Conservation (phyloP, 37 sponge, comb jelly and placozoan genomes). For the Cliona cf. orientalis region DNA sequence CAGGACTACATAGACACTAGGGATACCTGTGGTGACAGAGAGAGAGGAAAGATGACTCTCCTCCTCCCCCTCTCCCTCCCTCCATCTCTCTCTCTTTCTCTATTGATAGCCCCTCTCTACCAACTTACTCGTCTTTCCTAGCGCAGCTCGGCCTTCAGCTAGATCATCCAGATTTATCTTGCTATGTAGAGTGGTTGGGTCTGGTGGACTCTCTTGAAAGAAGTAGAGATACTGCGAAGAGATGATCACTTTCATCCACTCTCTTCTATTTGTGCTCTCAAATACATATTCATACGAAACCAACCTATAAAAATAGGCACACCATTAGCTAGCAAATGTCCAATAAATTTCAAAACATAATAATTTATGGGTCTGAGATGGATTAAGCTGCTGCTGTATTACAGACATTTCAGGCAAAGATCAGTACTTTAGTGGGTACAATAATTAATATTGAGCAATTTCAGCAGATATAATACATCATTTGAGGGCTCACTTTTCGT, state of each 20-base stretch:
- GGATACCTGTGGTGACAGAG: constrained; percentile 50
- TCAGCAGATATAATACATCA: background rate
- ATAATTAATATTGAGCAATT: no score
- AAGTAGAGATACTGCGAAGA: constrained; percentile 80
- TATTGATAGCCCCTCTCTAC: no score
- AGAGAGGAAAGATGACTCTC: no score
- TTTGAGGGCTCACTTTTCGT: constrained; percentile 56
- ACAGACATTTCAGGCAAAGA: no score
- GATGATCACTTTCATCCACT: constrained; percentile 64
- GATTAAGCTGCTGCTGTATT: no score
- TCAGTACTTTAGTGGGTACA: no score
- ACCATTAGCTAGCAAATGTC: background rate
- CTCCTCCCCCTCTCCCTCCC: no score
- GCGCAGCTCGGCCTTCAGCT: constrained; percentile 49
- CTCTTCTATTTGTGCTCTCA: background rate
- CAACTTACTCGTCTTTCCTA: constrained; percentile 64
- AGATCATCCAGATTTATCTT: constrained; percentile 52
- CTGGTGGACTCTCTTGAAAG: constrained; percentile 73
- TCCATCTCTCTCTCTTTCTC: no score
- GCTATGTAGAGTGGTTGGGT: constrained; percentile 35
- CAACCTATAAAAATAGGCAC: constrained; percentile 43
- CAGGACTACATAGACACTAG: constrained; percentile 44
- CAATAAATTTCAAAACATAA: background rate
- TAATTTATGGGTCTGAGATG: no score
- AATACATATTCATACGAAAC: constrained; percentile 76